These are phyloP conservation scores for Anoplopoma fimbria DNA, from an alignment of 2,113 vertebrate species.

Conservation along the genomic window DNA sequence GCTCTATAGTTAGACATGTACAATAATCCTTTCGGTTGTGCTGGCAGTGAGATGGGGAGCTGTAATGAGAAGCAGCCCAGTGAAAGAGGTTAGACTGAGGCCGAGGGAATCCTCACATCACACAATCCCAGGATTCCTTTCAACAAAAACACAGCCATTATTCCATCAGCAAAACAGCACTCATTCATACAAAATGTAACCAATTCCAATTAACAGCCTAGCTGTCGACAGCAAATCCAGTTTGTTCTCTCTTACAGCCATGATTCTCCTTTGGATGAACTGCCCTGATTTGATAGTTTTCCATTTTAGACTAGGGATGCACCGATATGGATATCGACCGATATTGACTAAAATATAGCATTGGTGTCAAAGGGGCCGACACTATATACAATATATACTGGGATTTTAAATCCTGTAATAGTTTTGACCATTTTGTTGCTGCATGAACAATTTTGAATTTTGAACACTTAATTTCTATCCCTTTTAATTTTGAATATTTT, in stretches of 20 bases:
- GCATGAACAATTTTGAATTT: too few species aligned
- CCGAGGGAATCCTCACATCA: slow-evolving; percentile 64
- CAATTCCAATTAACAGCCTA: slow-evolving; percentile 45
- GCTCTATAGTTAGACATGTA: slow-evolving; percentile 1
- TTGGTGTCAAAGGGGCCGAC: not conserved
- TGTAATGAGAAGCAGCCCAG: slow-evolving; percentile 44
- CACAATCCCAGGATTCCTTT: slow-evolving; percentile 31
- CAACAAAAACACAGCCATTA: slow-evolving; percentile 42
- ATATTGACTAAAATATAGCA: not conserved
- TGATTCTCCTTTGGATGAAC: slow-evolving; percentile 20
- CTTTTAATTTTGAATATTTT: too few species aligned
- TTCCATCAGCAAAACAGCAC: slow-evolving; percentile 39
- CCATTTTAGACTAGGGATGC: slow-evolving; percentile 15
- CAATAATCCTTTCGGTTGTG: slow-evolving; percentile 35
- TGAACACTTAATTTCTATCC: too few species aligned
- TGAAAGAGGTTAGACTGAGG: slow-evolving; percentile 60
- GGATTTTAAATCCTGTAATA: not conserved
- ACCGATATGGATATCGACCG: not conserved
- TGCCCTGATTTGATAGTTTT: slow-evolving; percentile 41
- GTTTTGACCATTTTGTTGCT: not conserved
- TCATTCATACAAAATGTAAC: slow-evolving; percentile 46
- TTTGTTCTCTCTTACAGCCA: slow-evolving; percentile 3
- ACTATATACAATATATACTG: not conserved
- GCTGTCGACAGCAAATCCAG: slow-evolving; percentile 12
- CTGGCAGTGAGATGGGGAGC: slow-evolving; percentile 17